Conservation (phyloP, 2,888 invertebrate genomes). For the Conchocele bisecta region DNA sequence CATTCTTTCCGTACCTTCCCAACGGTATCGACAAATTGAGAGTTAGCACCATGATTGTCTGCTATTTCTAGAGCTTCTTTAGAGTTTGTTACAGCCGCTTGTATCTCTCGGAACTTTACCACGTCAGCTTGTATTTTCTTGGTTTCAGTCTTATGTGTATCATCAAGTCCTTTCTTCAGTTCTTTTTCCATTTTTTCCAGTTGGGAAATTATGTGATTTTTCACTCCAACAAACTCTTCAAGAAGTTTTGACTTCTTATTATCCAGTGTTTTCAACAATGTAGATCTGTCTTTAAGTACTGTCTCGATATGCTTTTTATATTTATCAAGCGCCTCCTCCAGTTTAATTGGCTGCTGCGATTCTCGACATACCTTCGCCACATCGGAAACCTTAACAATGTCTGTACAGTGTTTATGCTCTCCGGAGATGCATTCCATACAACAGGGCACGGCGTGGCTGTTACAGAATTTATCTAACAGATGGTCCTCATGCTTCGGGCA, state of each 20-base stretch:
- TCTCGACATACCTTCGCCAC: constrained; percentile 51
- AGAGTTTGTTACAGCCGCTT: constrained; percentile 57
- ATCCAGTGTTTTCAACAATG: constrained; percentile 53
- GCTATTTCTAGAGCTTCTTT: constrained; percentile 51
- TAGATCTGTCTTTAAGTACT: constrained; percentile 51
- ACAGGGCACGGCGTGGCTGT: constrained; percentile 52
- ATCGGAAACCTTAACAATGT: constrained; percentile 51
- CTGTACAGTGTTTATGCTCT: constrained; percentile 59
- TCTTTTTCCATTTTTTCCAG: constrained; percentile 65
- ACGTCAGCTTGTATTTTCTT: constrained; percentile 59
- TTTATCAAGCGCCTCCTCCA: constrained; percentile 51
- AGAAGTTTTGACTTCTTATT: constrained; percentile 57
- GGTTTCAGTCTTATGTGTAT: constrained; percentile 59
- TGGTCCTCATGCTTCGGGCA: constrained; percentile 57
- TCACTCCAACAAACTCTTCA: constrained; percentile 57
- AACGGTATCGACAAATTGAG: constrained; percentile 54
- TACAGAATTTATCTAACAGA: constrained; percentile 55
- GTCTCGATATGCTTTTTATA: constrained; percentile 55
- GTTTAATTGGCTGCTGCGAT: constrained; percentile 40
- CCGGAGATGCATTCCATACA: constrained; percentile 62
- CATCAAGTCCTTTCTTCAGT: constrained; percentile 53
- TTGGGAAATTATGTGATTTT: constrained; percentile 57
- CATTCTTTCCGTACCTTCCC: constrained; percentile 59
- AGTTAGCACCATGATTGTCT: constrained; percentile 59
- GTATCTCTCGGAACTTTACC: constrained; percentile 51